Percentiles rank a stretch among this genome's conserved stretches.
Conservation (phyloP, 2,888 invertebrate species). For the Pediacus dermestoides region DNA sequence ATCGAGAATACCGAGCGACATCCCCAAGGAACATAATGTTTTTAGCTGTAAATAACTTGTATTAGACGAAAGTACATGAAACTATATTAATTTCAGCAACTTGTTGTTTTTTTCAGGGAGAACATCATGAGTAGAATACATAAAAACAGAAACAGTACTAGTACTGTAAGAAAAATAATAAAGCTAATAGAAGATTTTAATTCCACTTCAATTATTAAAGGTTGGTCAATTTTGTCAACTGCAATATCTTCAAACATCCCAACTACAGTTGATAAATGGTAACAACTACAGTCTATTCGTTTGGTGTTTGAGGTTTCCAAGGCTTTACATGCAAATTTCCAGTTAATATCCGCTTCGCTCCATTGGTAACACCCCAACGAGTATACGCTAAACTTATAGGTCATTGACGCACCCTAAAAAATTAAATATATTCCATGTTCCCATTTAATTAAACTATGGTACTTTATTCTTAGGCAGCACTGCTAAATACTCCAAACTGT, state of each 20-base stretch:
- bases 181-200: not conserved
- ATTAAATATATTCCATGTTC: no score
- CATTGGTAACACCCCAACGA: not conserved
- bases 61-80: conserved; percentile 1
- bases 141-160: not conserved
- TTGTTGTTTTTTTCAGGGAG: no score
- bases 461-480: no score
- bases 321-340: conserved; percentile 1
- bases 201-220: not conserved
- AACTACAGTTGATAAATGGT: not conserved
- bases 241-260: not conserved
- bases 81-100: not conserved
- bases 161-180: not conserved
- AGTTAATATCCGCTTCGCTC: not conserved
- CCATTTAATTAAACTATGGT: no score
- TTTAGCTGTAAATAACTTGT: no score
- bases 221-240: not conserved
- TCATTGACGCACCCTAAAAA: no score
- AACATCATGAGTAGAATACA: not conserved
- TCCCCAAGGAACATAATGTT: not conserved
- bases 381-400: not conserved
- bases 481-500: no score
- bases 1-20: not conserved
- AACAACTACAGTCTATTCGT: not conserved
- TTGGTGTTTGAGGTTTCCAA: not conserved